A percentile compares a stretch with the other conserved stretches of the same genome.
These are phyloP conservation scores for Novumbra hubbsi DNA, from an alignment of 2,797 vertebrate species.

Conservation along the genomic window DNA sequence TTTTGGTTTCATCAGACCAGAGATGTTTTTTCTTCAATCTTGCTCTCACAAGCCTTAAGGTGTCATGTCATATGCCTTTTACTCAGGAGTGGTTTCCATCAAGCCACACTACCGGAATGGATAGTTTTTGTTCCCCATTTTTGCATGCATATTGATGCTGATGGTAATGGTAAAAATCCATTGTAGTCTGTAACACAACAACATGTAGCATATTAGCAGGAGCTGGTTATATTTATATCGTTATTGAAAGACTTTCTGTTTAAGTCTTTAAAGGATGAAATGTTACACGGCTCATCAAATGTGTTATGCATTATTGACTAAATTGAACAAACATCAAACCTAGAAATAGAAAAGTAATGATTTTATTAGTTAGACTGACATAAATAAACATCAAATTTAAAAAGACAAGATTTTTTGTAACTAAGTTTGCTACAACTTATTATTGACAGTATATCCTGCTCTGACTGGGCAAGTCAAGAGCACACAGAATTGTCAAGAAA, in stretches of 20 bases:
- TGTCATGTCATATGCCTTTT: too few relatives aligned
- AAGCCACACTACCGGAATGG: too few relatives aligned
- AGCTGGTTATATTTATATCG: too few relatives aligned
- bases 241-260: not conserved
- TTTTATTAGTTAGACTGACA: constrained; percentile 55
- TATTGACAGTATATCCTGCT: constrained; percentile 63
- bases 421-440: constrained; percentile 62
- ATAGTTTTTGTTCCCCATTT: too few relatives aligned
- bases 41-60: too few relatives aligned
- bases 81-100: too few relatives aligned
- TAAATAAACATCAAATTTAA: constrained; percentile 64
- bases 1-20: too few relatives aligned
- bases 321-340: constrained; percentile 10
- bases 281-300: not conserved
- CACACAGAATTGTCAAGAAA: constrained; percentile 77
- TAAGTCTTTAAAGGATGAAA: not conserved
- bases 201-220: not conserved
- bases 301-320: not conserved
- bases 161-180: too few relatives aligned
- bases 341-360: constrained; percentile 56
- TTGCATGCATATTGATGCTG: too few relatives aligned
- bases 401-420: constrained; percentile 45
- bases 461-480: constrained; percentile 65
- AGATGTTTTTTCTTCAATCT: too few relatives aligned
- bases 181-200: too few relatives aligned